Percentiles rank a stretch among this genome's conserved stretches.
phyloP scores from a whole-genome alignment of 2,113 vertebrate species.

The Silurus meridionalis region DNA sequence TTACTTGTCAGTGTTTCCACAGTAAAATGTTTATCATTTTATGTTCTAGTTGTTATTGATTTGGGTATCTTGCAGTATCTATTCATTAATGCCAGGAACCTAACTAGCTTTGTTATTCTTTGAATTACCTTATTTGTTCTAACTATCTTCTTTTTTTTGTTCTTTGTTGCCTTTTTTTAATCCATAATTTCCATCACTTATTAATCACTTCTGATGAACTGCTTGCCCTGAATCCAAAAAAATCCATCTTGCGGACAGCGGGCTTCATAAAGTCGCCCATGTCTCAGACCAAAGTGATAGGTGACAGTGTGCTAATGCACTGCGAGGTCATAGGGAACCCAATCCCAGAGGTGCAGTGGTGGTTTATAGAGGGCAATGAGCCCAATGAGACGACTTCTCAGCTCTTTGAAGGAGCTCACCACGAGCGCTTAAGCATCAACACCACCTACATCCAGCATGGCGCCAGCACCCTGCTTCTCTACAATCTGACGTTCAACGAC shows the following conservation, averaged over 20 bases:
- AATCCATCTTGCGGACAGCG: conserved; percentile 66
- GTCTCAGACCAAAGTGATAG: conserved; percentile 78
- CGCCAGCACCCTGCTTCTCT: conserved; percentile 80
- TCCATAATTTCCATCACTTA: conserved; percentile 6
- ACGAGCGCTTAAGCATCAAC: conserved; percentile 82
- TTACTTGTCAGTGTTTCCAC: conserved; percentile 10
- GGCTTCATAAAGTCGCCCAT: conserved; percentile 86
- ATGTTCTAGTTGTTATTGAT: conserved; percentile 30
- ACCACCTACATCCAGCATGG: conserved; percentile 84
- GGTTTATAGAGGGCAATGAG: conserved; percentile 81
- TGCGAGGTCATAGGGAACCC: conserved; percentile 88
- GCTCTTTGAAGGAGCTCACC: conserved; percentile 85
- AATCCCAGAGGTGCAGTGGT: conserved; percentile 91
- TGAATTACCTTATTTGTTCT: conserved; percentile 37
- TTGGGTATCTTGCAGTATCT: conserved; percentile 37
- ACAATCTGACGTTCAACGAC: conserved; percentile 77
- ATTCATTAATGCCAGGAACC: conserved; percentile 23
- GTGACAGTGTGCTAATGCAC: conserved; percentile 80
- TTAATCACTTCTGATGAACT: conserved; percentile 58
- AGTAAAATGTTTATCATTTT: neutral
- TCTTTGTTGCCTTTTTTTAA: conserved; percentile 3
- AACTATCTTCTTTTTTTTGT: conserved; percentile 35
- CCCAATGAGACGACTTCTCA: conserved; percentile 77
- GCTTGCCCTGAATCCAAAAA: conserved; percentile 40
- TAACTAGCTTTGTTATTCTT: neutral